Percentiles rank a stretch among this genome's conserved stretches.
phyloP scores from a whole-genome alignment of 2,113 vertebrate genomes.

The Salvelinus fontinalis region DNA sequence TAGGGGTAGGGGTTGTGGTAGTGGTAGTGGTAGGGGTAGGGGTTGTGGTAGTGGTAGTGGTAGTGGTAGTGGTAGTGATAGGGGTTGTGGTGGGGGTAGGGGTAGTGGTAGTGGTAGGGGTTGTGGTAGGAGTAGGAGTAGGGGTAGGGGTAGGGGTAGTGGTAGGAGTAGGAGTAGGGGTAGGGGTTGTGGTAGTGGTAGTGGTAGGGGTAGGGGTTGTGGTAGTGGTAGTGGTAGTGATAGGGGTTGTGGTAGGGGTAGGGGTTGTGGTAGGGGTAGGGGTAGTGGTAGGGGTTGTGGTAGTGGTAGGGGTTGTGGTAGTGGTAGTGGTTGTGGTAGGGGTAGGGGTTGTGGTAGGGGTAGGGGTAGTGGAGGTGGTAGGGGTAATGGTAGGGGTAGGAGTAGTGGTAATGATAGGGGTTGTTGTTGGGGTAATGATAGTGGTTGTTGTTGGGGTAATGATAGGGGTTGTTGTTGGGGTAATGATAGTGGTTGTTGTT shows the following conservation, averaged over 20 bases:
- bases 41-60: rapidly evolving
- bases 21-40: background rate
- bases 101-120: background rate
- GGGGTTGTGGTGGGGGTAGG: background rate
- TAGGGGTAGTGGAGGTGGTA: too few species aligned
- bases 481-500: background rate
- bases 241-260: background rate
- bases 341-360: too few species aligned
- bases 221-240: background rate
- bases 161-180: rapidly evolving
- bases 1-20: background rate
- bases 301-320: background rate
- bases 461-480: background rate
- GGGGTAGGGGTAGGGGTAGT: background rate
- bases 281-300: background rate
- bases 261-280: rapidly evolving
- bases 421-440: background rate
- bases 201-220: background rate
- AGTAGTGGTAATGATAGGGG: background rate
- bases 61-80: background rate
- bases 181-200: background rate
- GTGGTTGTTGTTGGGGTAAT: background rate
- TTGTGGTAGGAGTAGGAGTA: background rate
- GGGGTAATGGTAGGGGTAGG: background rate
- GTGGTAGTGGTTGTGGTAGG: too few species aligned